A percentile compares a stretch with the other conserved stretches of the same genome.
phyloP scores from a whole-genome alignment of 2,797 vertebrate genomes.

The Urosaurus nigricauda region DNA sequence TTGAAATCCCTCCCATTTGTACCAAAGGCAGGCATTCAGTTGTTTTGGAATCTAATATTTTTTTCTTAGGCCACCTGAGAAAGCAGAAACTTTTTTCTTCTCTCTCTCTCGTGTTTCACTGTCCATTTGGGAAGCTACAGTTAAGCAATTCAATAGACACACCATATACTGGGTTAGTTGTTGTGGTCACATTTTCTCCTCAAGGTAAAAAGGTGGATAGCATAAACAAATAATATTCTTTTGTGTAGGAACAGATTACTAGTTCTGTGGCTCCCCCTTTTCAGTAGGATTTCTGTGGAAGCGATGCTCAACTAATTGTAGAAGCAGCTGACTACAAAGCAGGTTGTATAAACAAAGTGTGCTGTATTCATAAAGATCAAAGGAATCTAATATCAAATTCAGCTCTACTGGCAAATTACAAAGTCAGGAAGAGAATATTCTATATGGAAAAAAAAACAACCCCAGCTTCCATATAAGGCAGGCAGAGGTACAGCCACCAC shows the following conservation, averaged over 20 bases:
- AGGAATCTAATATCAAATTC: conserved; percentile 13
- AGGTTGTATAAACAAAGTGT: not conserved
- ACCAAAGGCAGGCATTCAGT: not conserved
- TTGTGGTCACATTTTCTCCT: not conserved
- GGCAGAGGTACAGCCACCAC: conserved; percentile 5
- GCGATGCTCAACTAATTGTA: conserved; percentile 4
- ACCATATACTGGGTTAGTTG: not conserved
- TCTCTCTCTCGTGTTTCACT: not conserved
- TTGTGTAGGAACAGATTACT: not conserved
- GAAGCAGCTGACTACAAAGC: conserved; percentile 18
- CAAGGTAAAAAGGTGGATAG: not conserved
- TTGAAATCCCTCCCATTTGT: not conserved
- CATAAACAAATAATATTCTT: conserved; percentile 9
- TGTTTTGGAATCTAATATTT: not conserved
- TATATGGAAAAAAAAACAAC: not conserved
- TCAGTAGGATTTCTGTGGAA: not conserved
- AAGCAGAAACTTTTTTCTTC: not conserved
- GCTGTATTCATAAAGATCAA: not conserved
- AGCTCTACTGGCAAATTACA: conserved; percentile 27
- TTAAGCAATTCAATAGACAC: not conserved
- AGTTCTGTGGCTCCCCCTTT: not conserved
- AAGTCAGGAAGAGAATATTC: conserved; percentile 3
- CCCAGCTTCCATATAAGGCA: not conserved
- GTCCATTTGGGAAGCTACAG: conserved; percentile 5
- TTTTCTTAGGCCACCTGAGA: not conserved